Conservation (phyloP, 2,797 vertebrate genomes). For the Danio choprae region DNA sequence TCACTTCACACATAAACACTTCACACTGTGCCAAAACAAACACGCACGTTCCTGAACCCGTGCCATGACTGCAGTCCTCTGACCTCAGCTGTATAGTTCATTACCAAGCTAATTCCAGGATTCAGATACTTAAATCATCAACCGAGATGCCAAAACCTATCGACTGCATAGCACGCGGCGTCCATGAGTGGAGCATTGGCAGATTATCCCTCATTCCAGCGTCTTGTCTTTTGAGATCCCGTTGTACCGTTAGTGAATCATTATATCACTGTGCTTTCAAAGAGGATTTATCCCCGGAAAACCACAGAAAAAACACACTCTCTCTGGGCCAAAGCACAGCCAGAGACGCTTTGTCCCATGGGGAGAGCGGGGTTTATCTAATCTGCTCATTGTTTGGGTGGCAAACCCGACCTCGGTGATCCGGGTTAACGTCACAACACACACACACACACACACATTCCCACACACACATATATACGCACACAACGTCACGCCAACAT, state of each 20-base stretch:
- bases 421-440: slow-evolving; percentile 16
- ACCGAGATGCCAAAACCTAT: slow-evolving; percentile 32
- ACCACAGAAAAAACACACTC: slow-evolving; percentile 50
- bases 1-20: too few relatives aligned
- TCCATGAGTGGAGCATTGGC: slow-evolving; percentile 30
- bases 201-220: background rate
- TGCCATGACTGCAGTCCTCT: background rate
- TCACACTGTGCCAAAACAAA: background rate
- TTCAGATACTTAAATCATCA: slow-evolving; percentile 39
- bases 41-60: background rate
- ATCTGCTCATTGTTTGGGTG: slow-evolving; percentile 39
- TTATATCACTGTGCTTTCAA: slow-evolving; percentile 61
- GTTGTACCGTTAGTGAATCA: slow-evolving; percentile 59
- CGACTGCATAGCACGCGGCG: slow-evolving; percentile 24
- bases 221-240: slow-evolving; percentile 51
- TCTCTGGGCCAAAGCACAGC: background rate
- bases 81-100: slow-evolving; percentile 14
- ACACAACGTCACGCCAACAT: background rate
- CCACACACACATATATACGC: too few relatives aligned
- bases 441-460: too few relatives aligned
- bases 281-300: slow-evolving; percentile 68
- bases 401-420: slow-evolving; percentile 6
- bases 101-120: slow-evolving; percentile 18
- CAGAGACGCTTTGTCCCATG: slow-evolving; percentile 53
- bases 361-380: slow-evolving; percentile 25